Percentiles rank a stretch among this genome's conserved stretches.
Conservation (phyloP, 2,797 vertebrate species). For the Ptychobarbus kaznakovi region DNA sequence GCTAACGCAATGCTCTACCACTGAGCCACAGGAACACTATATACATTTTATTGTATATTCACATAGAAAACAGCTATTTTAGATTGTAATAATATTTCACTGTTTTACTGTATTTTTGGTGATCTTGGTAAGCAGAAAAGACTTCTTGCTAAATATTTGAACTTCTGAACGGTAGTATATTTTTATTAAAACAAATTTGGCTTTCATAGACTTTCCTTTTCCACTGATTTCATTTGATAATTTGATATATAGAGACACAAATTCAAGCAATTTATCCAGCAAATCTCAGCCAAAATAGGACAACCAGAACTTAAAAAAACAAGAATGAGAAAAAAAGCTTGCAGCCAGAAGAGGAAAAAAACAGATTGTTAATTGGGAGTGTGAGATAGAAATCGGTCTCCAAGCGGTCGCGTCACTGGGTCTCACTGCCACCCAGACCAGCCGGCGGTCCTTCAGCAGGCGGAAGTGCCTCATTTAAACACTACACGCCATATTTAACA, state of each 20-base stretch:
- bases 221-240: neutral
- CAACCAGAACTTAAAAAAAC: neutral
- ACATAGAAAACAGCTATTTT: neutral
- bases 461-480: conserved; percentile 82
- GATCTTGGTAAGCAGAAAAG: neutral
- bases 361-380: conserved; percentile 83
- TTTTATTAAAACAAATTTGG: neutral
- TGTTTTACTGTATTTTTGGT: neutral
- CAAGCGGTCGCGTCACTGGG: conserved; percentile 77
- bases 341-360: conserved; percentile 74
- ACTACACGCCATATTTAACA: conserved; percentile 77
- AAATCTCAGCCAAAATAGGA: neutral
- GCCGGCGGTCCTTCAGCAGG: conserved; percentile 64
- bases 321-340: conserved; percentile 50
- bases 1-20: too few species aligned
- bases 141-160: neutral
- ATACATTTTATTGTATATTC: neutral
- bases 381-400: conserved; percentile 84
- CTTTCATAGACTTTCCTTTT: neutral
- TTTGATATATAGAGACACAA: neutral
- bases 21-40: too few species aligned
- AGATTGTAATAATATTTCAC: neutral
- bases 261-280: neutral
- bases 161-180: neutral
- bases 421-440: conserved; percentile 83